phyloP scores from a whole-genome alignment of 2,888 invertebrate genomes.

The Monoplex corrugatus region DNA sequence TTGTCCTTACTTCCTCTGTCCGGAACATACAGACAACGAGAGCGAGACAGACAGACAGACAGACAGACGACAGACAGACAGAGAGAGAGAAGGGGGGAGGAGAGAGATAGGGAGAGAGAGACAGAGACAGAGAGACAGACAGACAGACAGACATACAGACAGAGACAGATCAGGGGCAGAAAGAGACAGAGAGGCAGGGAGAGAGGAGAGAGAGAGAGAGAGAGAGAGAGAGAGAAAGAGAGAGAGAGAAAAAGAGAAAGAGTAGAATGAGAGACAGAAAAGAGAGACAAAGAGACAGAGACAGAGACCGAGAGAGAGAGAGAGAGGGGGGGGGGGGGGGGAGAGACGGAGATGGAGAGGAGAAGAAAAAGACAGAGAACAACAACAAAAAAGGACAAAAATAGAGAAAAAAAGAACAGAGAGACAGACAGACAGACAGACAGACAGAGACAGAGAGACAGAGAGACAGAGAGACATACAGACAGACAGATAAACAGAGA shows the following conservation, averaged over 20 bases:
- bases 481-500: too few relatives aligned
- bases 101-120: too few relatives aligned
- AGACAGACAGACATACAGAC: too few relatives aligned
- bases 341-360: background rate
- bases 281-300: background rate
- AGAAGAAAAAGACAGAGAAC: too few relatives aligned
- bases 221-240: too few relatives aligned
- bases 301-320: background rate
- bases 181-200: background rate
- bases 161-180: background rate
- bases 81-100: background rate
- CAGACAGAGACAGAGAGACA: background rate
- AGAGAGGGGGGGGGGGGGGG: background rate
- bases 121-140: background rate
- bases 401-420: background rate
- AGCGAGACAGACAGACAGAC: background rate
- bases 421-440: background rate
- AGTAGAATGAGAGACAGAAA: background rate
- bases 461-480: background rate
- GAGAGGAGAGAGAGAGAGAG: too few relatives aligned
- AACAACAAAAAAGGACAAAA: too few relatives aligned
- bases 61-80: background rate
- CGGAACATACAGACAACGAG: background rate
- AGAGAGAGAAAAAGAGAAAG: background rate
- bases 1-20: too few relatives aligned